Evolutionary conservation across 2,113 vertebrate species (phyloP), one percentile per base, ranked within the genome.

Genomic region (Hassar affinis): DNA sequence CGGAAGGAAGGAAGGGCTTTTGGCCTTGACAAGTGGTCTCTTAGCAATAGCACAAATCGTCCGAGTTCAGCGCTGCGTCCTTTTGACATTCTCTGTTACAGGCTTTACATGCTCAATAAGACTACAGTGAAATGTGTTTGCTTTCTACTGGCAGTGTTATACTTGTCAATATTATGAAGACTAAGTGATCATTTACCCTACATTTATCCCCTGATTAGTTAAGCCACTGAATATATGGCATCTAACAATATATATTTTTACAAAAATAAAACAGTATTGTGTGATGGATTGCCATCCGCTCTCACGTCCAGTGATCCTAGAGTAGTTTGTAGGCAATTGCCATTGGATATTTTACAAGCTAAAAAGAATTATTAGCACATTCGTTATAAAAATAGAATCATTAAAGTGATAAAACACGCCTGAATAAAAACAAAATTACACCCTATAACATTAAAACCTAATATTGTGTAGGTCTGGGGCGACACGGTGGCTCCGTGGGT

Each of bases 51-150:
- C 74, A 90, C 89, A 85, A 77, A 92, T 90, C 92, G 91, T 90
- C 89, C 91, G 92, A 84, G 85, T 87, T 59, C 71, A 87, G 82
- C 61, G 27, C 38, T 94, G 93, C 94, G 93, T 91, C 95, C 93
- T 91, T 91, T 90, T 92, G 92, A 95, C 94, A 92, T 93, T 93
- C 92, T 59, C 91, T 93, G 91, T 94, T 93, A 93, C 5, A 82
- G 75, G 47, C 68, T 79, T 86, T 79, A 82, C 71, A 61, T 80
- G 78, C 76, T 49, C 30, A 79, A 77, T 82, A 72, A 83, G 69
- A 64, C 42, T 61, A 66, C 56, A 83, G 51, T 75, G 35, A 72
- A 54, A 52, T 25, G 54, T 38, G 81, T 66, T 80, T 49, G 64
- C 45, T 76, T 66, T 76, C n/a, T 4, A 11, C 78, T 80, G 56